A percentile compares a stretch with the other conserved stretches of the same genome.
Evolutionary conservation across 1,140 invertebrate genomes (phyloP).

Genomic region (Caenorhabditis latens): DNA sequence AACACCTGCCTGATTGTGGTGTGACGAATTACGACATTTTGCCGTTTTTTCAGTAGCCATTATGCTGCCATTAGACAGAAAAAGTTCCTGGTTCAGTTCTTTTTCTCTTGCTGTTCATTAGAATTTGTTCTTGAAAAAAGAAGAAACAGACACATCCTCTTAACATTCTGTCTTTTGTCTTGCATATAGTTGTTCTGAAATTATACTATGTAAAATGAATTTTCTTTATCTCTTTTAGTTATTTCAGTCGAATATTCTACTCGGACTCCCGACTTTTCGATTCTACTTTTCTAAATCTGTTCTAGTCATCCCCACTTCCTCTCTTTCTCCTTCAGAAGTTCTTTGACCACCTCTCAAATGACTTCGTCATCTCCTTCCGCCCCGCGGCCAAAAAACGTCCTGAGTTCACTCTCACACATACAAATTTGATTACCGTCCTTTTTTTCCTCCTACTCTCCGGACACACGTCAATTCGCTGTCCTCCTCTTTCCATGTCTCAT

Average conservation of each 20-base stretch:
- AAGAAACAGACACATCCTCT: too few species aligned
- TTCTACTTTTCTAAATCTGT: too few species aligned
- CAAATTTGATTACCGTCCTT: constrained; percentile 41
- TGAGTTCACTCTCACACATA: constrained; percentile 13
- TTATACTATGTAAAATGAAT: too few species aligned
- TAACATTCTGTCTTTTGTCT: too few species aligned
- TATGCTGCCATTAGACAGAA: not conserved
- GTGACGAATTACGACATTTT: not conserved
- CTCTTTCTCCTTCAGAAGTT: not conserved
- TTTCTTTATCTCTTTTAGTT: too few species aligned
- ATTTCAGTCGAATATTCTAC: too few species aligned
- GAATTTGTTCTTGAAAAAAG: not conserved
- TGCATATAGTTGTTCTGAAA: too few species aligned
- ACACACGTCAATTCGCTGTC: not conserved
- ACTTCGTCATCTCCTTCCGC: not conserved
- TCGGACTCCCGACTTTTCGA: too few species aligned
- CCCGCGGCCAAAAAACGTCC: not conserved
- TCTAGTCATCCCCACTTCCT: too few species aligned
- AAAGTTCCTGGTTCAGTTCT: constrained; percentile 5
- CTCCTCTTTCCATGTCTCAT: not conserved
- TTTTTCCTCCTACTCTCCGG: not conserved
- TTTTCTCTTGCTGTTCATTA: not conserved
- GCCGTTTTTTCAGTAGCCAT: not conserved
- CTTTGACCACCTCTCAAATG: constrained; percentile 3
- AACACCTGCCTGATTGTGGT: constrained; percentile 8